Evolutionary conservation across 2,888 invertebrate species (phyloP).

Genomic region (Hirudinaria manillensis): DNA sequence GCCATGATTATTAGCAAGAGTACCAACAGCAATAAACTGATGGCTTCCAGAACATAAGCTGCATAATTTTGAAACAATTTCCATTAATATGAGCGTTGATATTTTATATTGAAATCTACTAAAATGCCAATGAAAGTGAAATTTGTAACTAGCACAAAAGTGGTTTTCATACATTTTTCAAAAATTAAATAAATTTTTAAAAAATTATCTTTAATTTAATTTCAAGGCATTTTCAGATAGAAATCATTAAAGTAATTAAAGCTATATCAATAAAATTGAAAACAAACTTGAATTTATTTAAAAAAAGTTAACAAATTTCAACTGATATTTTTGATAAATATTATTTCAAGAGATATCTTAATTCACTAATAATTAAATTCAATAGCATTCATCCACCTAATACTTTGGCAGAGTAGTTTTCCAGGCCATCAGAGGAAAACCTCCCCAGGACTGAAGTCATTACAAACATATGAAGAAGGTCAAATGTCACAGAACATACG

Average conservation of each 20-base stretch:
- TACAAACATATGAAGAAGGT: slow-evolving; percentile 65
- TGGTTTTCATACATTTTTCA: too few relatives aligned
- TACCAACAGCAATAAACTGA: slow-evolving; percentile 70
- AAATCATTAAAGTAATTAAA: too few relatives aligned
- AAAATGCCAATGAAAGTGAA: neutral
- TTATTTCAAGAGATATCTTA: too few relatives aligned
- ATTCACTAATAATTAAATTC: too few relatives aligned
- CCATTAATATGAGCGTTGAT: neutral
- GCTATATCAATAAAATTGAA: too few relatives aligned
- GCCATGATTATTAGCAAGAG: slow-evolving; percentile 73
- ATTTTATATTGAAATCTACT: neutral
- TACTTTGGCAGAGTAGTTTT: slow-evolving; percentile 54
- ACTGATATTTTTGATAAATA: too few relatives aligned
- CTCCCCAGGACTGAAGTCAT: slow-evolving; percentile 68
- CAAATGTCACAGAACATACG: slow-evolving; percentile 66
- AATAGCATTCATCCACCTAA: slow-evolving; percentile 50
- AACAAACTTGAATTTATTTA: too few relatives aligned
- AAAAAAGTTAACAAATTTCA: too few relatives aligned
- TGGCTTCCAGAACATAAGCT: slow-evolving; percentile 69
- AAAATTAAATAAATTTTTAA: too few relatives aligned
- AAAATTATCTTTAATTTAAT: too few relatives aligned
- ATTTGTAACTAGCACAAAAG: neutral
- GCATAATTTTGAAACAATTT: slow-evolving; percentile 43
- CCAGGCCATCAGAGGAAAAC: slow-evolving; percentile 70
- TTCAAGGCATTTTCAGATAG: too few relatives aligned